Conservation (phyloP, 1,140 invertebrate genomes). For the Piezodorus guildinii region DNA sequence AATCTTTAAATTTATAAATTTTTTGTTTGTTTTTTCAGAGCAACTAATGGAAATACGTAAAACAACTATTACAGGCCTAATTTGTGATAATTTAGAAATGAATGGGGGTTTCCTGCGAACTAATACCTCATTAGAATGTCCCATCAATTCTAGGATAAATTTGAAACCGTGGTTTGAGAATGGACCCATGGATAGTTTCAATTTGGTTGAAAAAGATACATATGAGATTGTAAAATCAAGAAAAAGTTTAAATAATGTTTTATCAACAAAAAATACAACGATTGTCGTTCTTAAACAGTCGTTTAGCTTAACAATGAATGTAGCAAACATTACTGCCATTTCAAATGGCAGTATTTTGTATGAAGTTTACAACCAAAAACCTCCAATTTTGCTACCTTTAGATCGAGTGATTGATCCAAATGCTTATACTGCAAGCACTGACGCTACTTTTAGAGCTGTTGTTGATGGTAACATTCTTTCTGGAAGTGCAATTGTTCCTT, state of each 20-base stretch:
- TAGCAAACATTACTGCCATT: neutral
- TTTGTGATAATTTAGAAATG: neutral
- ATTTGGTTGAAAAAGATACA: too few species aligned
- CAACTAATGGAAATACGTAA: conserved; percentile 80
- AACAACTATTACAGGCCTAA: conserved; percentile 51
- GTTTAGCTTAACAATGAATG: neutral
- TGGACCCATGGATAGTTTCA: too few species aligned
- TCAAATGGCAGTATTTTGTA: conserved; percentile 56
- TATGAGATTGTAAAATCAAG: too few species aligned
- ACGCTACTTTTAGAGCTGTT: conserved; percentile 30
- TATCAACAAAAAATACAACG: too few species aligned
- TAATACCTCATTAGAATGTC: too few species aligned
- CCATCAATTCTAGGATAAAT: too few species aligned
- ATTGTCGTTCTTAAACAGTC: neutral
- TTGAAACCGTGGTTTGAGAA: too few species aligned
- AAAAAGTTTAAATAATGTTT: too few species aligned
- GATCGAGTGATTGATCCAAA: conserved; percentile 17
- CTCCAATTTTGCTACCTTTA: conserved; percentile 19
- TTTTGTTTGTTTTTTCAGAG: conserved; percentile 35
- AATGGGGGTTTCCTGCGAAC: too few species aligned
- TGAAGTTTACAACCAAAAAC: conserved; percentile 30
- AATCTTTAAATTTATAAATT: too few species aligned
- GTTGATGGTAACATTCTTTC: neutral
- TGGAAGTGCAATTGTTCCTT: neutral
- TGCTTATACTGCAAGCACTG: conserved; percentile 9